phyloP scores from a whole-genome alignment of 2,888 invertebrate genomes.

The Leptura quadrifasciata region DNA sequence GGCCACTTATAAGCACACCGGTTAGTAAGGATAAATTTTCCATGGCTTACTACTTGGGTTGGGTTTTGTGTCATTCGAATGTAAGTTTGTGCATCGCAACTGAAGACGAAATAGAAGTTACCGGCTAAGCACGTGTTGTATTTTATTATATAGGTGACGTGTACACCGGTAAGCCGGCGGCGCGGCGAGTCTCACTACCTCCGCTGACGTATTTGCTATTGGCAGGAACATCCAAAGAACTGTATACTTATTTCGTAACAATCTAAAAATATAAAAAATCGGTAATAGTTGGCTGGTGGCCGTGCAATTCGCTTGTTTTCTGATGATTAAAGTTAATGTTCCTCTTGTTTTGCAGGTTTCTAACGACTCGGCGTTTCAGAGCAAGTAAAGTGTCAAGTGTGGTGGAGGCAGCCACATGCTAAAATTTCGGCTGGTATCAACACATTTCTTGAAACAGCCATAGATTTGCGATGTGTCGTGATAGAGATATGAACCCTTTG shows the following conservation, averaged over 20 bases:
- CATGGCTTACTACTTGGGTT: neutral
- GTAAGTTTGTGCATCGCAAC: too few relatives aligned
- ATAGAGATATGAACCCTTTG: constrained; percentile 83
- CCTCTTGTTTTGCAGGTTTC: constrained; percentile 44
- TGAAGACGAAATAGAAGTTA: neutral
- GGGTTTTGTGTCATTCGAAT: neutral
- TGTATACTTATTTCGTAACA: neutral
- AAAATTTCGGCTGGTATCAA: constrained; percentile 94
- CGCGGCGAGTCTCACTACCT: neutral
- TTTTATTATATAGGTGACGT: neutral
- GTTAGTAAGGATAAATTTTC: neutral
- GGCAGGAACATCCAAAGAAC: constrained; percentile 1
- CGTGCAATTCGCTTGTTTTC: neutral
- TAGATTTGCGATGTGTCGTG: constrained; percentile 85
- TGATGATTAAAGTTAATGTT: constrained; percentile 13
- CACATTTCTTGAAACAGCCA: constrained; percentile 95
- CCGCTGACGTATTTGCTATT: neutral
- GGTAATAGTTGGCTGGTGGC: neutral
- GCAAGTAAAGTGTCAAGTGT: constrained; percentile 47
- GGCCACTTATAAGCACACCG: neutral
- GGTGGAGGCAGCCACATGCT: constrained; percentile 80
- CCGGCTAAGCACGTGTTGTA: neutral
- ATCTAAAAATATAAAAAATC: neutral
- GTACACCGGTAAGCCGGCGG: neutral
- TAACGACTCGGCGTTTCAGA: constrained; percentile 44